phyloP scores from a whole-genome alignment of 2,888 invertebrate genomes.

The Lasioglossum figueresi region DNA sequence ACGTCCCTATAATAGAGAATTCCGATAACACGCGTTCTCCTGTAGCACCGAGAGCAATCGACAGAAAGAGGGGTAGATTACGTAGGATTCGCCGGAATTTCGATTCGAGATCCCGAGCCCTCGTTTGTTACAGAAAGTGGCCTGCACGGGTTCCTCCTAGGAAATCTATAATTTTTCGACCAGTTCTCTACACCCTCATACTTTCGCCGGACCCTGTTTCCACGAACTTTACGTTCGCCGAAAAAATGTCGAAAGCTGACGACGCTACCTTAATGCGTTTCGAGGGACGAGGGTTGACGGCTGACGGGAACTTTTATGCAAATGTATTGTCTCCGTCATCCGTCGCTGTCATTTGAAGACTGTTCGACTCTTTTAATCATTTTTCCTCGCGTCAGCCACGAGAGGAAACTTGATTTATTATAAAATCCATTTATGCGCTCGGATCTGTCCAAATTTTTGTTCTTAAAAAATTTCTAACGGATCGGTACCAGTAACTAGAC shows the following conservation, averaged over 20 bases:
- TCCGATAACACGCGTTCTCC: slow-evolving; percentile 14
- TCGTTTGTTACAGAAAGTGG: slow-evolving; percentile 4
- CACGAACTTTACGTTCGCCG: background rate
- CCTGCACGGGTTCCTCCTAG: background rate
- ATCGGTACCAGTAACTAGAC: background rate
- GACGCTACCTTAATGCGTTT: slow-evolving; percentile 7
- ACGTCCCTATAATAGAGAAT: slow-evolving; percentile 10
- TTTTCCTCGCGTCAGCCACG: background rate
- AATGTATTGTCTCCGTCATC: slow-evolving; percentile 32
- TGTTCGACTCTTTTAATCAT: background rate
- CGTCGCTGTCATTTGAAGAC: background rate
- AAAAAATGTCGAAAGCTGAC: background rate
- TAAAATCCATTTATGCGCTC: background rate
- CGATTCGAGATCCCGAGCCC: slow-evolving; percentile 1
- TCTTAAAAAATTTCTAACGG: background rate
- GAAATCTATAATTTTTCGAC: background rate
- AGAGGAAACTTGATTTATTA: background rate
- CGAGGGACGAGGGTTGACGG: slow-evolving; percentile 34
- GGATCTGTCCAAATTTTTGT: background rate
- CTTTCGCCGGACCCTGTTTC: background rate
- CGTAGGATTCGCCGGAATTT: slow-evolving; percentile 6
- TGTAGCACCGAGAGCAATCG: background rate
- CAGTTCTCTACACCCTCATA: background rate
- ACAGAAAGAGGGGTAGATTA: background rate
- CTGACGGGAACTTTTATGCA: slow-evolving; percentile 40